Evolutionary conservation across 2,113 vertebrate species (phyloP).

Genomic region (Lepisosteus oculatus): DNA sequence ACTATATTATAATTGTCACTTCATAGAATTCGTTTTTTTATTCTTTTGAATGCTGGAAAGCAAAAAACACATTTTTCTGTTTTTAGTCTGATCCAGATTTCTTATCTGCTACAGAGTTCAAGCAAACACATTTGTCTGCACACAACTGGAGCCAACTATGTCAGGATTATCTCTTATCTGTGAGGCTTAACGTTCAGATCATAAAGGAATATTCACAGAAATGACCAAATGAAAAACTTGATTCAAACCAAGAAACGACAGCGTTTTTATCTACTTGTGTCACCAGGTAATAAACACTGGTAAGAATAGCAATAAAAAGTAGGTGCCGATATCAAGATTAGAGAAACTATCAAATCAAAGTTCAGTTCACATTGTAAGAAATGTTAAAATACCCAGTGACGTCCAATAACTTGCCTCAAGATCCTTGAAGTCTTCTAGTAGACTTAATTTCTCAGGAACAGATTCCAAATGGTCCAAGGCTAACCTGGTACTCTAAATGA

Average conservation of each 20-base stretch:
- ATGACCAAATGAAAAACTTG: too few species aligned
- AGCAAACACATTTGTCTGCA: conserved; percentile 13
- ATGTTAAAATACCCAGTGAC: neutral
- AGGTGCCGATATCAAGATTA: neutral
- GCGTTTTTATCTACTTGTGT: too few species aligned
- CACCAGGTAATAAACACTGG: neutral
- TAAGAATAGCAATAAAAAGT: neutral
- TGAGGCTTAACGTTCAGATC: neutral
- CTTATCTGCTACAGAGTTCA: conserved; percentile 11
- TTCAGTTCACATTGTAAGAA: too few species aligned
- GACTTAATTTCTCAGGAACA: conserved; percentile 79
- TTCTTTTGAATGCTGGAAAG: too few species aligned
- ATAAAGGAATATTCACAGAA: neutral
- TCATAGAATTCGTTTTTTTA: too few species aligned
- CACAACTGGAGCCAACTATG: neutral
- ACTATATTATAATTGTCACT: too few species aligned
- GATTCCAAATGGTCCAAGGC: conserved; percentile 86
- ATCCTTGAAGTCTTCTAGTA: conserved; percentile 79
- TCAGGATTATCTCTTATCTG: neutral
- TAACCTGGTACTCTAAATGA: conserved; percentile 75
- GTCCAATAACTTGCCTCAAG: conserved; percentile 62
- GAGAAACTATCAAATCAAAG: too few species aligned
- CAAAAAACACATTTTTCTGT: neutral
- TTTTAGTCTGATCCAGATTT: neutral
- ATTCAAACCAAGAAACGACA: too few species aligned